Conservation (phyloP, 92 coral and sea anemone species). For the Diadumene lineata region DNA sequence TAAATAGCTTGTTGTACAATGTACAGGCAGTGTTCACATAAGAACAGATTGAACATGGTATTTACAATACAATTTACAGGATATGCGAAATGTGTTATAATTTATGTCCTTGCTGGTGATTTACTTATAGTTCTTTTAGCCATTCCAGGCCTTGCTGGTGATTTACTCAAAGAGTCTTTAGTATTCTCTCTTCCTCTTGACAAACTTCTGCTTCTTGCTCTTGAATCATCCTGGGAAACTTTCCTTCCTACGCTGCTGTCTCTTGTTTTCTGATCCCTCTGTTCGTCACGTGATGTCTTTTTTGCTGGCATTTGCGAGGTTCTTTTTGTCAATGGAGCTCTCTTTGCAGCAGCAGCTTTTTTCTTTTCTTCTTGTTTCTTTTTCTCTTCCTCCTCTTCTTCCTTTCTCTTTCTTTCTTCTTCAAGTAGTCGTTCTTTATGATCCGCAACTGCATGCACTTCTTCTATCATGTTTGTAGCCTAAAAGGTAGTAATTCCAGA, state of each 20-base stretch:
- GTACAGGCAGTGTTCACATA: no score
- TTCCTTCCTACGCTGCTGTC: constrained; percentile 28
- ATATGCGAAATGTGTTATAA: no score
- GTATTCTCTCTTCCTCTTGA: constrained; percentile 72
- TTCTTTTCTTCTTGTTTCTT: constrained; percentile 81
- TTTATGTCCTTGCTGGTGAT: constrained; percentile 28
- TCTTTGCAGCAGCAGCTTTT: constrained; percentile 70
- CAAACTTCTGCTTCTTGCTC: constrained; percentile 69
- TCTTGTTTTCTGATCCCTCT: constrained; percentile 21
- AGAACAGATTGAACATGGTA: no score
- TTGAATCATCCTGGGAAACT: constrained; percentile 38
- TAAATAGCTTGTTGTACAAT: no score
- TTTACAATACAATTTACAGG: no score
- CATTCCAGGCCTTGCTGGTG: constrained; percentile 78
- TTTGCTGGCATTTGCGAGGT: constrained; percentile 62
- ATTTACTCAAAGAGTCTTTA: constrained; percentile 56
- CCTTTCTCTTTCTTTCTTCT: constrained; percentile 75
- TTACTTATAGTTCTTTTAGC: constrained; percentile 68
- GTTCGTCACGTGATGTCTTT: constrained; percentile 22
- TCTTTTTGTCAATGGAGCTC: constrained; percentile 55
- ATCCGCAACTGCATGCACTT: constrained; percentile 95
- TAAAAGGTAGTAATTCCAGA: background rate
- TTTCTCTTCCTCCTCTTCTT: constrained; percentile 85
- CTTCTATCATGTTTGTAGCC: constrained; percentile 99
- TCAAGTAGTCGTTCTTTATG: constrained; percentile 83